Base-by-base conservation (phyloP, 2,113 vertebrate species). In the Macrotus californicus region DNA sequence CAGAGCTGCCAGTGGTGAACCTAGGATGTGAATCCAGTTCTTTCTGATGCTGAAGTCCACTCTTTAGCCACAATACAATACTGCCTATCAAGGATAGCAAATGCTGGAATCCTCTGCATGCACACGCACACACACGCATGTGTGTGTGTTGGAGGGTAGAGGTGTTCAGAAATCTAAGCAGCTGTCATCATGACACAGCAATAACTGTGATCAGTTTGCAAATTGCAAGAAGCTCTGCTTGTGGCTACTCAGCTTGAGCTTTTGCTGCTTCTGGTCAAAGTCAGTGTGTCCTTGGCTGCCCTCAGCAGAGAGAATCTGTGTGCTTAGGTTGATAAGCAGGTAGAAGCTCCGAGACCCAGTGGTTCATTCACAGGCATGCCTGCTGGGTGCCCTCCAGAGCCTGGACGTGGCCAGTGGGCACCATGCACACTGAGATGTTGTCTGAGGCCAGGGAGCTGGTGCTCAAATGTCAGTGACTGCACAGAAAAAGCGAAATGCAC, bases 351-450 rank as follows among this genome's bases (percentile, higher is more conserved):
- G 0, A 0, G 64, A 34, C 31, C 52, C 22, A 39, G 67, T 22
- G 56, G 29, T 39, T 70, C 54, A 15, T 94, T 87, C 26, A 79
- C 50, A 72, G 48, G 52, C 88, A n/a, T 79, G 75, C 46, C 73
- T 95, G 84, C 95, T 94, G 85, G 43, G 41, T 90, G 72, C 85
- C 36, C 50, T 72, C 19, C 83, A 90, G 48, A 81, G 46, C 94
- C 67, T 69, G 15, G 79, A 93, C 69, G 22, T 48, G 87, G 93
- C 95, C 64, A 48, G 9, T 12, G 67, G 87, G 83, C 85, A 93
- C 13, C 39, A 64, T 70, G 87, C 48, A 83, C 83, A 19, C 0
- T 0, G 76, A 80, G 50, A 94, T 46, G 50, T 0, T 81, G 46
- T 66, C 39, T 92, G 75, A 64, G 79, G 56, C 73, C 94, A 56